Percentiles rank a stretch among this genome's conserved stretches.
These are phyloP conservation scores for Sinocyclocheilus anshuiensis DNA, from an alignment of 2,113 vertebrate genomes.

Conservation along the genomic window DNA sequence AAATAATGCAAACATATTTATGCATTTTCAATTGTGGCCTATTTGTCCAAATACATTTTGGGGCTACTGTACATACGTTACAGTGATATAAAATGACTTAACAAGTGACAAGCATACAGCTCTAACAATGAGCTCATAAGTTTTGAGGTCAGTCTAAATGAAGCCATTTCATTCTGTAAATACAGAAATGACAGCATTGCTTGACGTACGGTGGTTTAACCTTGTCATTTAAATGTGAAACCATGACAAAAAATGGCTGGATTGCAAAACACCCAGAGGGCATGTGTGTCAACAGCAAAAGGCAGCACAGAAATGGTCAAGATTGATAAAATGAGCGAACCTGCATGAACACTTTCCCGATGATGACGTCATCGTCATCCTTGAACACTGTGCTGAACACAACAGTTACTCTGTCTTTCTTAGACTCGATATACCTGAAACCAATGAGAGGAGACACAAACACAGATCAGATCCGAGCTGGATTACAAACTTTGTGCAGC, in stretches of 20 bases:
- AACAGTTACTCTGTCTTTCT: constrained; percentile 97
- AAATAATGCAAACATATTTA: neutral
- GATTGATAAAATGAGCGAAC: constrained; percentile 66
- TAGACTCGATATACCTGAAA: constrained; percentile 93
- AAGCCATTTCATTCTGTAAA: neutral
- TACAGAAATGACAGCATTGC: neutral
- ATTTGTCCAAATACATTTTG: neutral
- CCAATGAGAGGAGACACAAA: neutral
- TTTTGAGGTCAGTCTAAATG: neutral
- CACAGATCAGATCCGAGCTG: neutral
- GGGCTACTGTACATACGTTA: neutral
- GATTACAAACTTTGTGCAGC: neutral
- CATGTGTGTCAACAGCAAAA: neutral
- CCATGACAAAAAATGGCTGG: neutral
- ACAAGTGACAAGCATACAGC: neutral
- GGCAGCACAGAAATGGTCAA: neutral
- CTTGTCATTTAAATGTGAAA: neutral
- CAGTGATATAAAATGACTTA: neutral
- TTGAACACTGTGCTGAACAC: constrained; percentile 99
- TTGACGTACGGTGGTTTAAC: neutral
- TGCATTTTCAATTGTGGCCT: neutral
- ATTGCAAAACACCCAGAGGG: neutral
- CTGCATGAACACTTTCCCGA: constrained; percentile 99
- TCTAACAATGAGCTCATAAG: neutral
- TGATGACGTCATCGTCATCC: constrained; percentile 96